Percentiles rank a stretch among this genome's conserved stretches.
Evolutionary conservation across 2,888 invertebrate species (phyloP).

Genomic region (Fragum whitleyi): DNA sequence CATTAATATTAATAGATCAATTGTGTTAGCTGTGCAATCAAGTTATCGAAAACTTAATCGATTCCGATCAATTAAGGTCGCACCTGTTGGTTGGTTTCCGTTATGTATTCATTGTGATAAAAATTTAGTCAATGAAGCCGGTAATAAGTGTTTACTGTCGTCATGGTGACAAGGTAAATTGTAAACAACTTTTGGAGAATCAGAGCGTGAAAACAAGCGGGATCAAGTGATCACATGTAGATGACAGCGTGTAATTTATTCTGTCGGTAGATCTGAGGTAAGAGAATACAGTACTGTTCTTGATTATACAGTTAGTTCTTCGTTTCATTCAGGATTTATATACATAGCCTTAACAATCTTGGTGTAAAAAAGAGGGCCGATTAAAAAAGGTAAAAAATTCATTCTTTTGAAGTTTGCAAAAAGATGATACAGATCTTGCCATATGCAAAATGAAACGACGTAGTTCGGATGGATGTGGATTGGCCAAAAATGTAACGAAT

Average conservation of each 20-base stretch:
- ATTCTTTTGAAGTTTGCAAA: too few species aligned
- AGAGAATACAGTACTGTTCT: too few species aligned
- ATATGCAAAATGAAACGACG: too few species aligned
- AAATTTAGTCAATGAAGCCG: background rate
- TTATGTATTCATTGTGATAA: background rate
- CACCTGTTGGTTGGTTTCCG: background rate
- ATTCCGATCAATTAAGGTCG: background rate
- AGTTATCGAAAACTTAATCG: background rate
- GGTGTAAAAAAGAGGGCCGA: too few species aligned
- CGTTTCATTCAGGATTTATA: too few species aligned
- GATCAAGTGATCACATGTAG: conserved; percentile 52
- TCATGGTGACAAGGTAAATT: conserved; percentile 60
- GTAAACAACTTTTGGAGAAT: conserved; percentile 30
- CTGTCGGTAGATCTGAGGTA: background rate
- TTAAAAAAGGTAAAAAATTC: too few species aligned
- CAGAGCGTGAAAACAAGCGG: conserved; percentile 47
- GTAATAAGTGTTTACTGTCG: background rate
- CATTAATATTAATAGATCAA: background rate
- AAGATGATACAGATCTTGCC: too few species aligned
- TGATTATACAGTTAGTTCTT: too few species aligned
- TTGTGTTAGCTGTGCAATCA: background rate
- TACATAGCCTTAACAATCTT: too few species aligned
- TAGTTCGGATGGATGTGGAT: too few species aligned
- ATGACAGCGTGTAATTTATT: conserved; percentile 35
- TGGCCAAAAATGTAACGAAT: too few species aligned